These are phyloP conservation scores for Lipophrys pholis DNA, from an alignment of 2,113 vertebrate species.

Conservation along the genomic window DNA sequence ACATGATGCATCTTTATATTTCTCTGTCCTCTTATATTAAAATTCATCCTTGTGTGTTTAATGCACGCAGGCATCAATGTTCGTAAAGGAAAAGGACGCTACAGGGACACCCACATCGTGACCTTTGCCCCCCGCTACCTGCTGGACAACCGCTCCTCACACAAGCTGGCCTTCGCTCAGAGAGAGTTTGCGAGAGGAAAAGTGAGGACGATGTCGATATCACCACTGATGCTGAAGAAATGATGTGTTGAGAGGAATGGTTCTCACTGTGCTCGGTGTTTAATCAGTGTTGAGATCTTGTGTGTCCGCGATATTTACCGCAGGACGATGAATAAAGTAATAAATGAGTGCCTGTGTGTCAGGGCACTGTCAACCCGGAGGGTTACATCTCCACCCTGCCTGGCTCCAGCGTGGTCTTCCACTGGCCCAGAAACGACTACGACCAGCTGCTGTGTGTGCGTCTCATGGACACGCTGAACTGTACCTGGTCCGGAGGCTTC, in stretches of 20 bases:
- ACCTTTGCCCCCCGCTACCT: constrained; percentile 97
- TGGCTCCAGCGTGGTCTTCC: constrained; percentile 96
- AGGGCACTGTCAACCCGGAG: constrained; percentile 92
- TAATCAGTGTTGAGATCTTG: too few species aligned
- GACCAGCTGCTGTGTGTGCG: constrained; percentile 96
- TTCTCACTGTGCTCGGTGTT: too few species aligned
- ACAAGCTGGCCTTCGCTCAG: constrained; percentile 96
- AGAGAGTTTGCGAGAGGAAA: constrained; percentile 94
- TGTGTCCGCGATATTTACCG: too few species aligned
- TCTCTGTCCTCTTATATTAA: background rate
- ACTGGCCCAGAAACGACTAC: constrained; percentile 98
- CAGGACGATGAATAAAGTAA: background rate
- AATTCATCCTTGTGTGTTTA: background rate
- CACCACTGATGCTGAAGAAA: too few species aligned
- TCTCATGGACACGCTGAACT: constrained; percentile 92
- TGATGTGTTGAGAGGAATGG: too few species aligned
- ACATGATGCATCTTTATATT: too few species aligned
- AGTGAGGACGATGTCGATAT: constrained; percentile 75
- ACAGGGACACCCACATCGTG: constrained; percentile 94
- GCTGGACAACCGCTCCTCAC: constrained; percentile 92
- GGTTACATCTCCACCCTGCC: constrained; percentile 97
- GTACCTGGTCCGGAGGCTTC: constrained; percentile 97
- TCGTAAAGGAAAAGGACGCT: constrained; percentile 94
- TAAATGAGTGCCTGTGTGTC: background rate
- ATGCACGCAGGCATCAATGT: constrained; percentile 90